Evolutionary conservation across 2,113 vertebrate species (phyloP).

Genomic region (Zootoca vivipara): DNA sequence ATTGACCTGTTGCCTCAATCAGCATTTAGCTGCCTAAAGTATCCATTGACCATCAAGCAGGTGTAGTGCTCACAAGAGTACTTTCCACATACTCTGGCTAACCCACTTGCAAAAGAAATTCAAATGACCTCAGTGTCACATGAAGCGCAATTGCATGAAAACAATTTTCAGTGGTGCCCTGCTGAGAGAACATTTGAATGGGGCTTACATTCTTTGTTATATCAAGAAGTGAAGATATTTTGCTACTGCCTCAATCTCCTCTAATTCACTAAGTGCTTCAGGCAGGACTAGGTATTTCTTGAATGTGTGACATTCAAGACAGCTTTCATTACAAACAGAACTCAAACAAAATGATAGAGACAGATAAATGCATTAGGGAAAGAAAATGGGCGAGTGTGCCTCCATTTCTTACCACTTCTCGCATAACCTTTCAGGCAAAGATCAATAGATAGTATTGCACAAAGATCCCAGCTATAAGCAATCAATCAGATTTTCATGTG

Average conservation of each 20-base stretch:
- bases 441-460: neutral
- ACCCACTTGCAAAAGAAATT: neutral
- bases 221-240: neutral
- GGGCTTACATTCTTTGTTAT: neutral
- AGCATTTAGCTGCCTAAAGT: neutral
- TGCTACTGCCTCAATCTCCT: neutral
- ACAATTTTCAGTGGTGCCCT: neutral
- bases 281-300: constrained; percentile 15
- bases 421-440: neutral
- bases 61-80: neutral
- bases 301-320: constrained; percentile 16
- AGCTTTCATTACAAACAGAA: constrained; percentile 41
- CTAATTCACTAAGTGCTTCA: constrained; percentile 18
- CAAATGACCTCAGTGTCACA: neutral
- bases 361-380: constrained; percentile 18
- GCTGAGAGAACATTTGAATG: neutral
- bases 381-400: constrained; percentile 17
- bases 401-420: constrained; percentile 54
- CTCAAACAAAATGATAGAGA: constrained; percentile 36
- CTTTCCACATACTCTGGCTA: neutral
- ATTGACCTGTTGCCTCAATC: too few species aligned
- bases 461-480: constrained; percentile 35
- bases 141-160: neutral
- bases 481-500: constrained; percentile 29
- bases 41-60: neutral